phyloP scores from a whole-genome alignment of 2,888 invertebrate genomes.

The Deroplatys truncata region DNA sequence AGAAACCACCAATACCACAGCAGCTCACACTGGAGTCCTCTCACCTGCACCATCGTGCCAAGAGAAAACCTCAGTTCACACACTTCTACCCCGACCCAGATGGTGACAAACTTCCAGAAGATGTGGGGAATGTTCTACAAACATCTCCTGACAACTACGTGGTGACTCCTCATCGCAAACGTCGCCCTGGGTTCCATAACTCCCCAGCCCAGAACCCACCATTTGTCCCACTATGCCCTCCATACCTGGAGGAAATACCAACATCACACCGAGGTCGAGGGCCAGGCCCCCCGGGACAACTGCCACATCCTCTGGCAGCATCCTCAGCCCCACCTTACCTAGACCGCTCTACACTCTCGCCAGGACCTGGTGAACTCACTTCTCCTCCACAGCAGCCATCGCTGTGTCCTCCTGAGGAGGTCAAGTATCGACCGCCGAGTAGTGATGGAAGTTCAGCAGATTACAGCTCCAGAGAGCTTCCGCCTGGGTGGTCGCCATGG shows the following conservation, averaged over 20 bases:
- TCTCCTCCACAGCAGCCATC: constrained; percentile 54
- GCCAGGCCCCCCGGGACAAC: not conserved
- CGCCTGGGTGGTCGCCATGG: constrained; percentile 46
- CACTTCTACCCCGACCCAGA: constrained; percentile 14
- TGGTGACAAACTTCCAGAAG: constrained; percentile 1
- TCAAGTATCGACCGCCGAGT: constrained; percentile 63
- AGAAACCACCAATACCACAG: not conserved
- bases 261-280: not conserved
- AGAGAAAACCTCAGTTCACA: constrained; percentile 11
- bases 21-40: not conserved
- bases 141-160: constrained; percentile 78
- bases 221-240: constrained; percentile 76
- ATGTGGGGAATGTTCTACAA: constrained; percentile 47
- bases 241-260: constrained; percentile 65
- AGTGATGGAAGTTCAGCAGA: constrained; percentile 53
- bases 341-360: constrained; percentile 21
- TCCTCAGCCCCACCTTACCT: constrained; percentile 71
- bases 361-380: not conserved
- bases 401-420: constrained; percentile 49
- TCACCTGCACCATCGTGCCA: constrained; percentile 5
- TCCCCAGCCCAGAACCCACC: constrained; percentile 84
- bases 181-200: constrained; percentile 82
- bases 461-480: constrained; percentile 41
- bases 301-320: constrained; percentile 64
- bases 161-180: constrained; percentile 81